Evolutionary conservation across 2,888 invertebrate genomes (phyloP), one percentile per base, ranked within the genome.

Genomic region (Pheosia gnoma): DNA sequence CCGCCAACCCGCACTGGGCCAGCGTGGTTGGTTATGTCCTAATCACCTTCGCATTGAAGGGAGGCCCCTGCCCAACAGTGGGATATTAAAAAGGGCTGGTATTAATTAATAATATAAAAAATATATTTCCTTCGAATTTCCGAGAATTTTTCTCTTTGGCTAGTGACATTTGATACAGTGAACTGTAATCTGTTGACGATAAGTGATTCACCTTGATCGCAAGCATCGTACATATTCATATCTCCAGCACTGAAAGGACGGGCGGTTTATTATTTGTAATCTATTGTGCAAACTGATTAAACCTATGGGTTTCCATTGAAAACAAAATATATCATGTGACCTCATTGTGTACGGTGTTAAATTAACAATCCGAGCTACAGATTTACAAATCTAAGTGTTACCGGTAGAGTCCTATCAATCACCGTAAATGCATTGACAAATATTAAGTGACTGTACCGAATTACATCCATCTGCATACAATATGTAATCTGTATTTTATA

Each of bases 191-290:
- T 63, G 61, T 70, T 59, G 59, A 67, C 63, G 64, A 73, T 66
- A 72, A 66, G 66, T 66, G 25, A 25, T 63, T 59, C 71, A 60
- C 68, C 73, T 71, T 72, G 73, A 67, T 72, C 66, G 63, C 4
- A 38, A 11, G 43, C 60, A 59, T 62, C 37, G 61, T 59, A 61
- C 59, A 61, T 68, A 62, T 61, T 63, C 41, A 63, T 66, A 65
- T 68, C 57, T 57, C 55, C 43, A 63, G 47, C 51, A 57, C 59
- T 61, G 51, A 36, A 59, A 59, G 57, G 57, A 60, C 54, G 45
- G 13, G 39, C 8, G 41, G 41, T 59, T 59, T 47, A 41, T 49
- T 39, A 56, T 41, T 13, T 11, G 45, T 57, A 57, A 57, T 57
- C 57, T 57, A 57, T 57, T 57, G 57, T 57, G 57, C 57, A 57